A percentile compares a stretch with the other conserved stretches of the same genome.
Evolutionary conservation across 2,888 invertebrate species (phyloP).

Genomic region (Rhagophthalmus giganteus): DNA sequence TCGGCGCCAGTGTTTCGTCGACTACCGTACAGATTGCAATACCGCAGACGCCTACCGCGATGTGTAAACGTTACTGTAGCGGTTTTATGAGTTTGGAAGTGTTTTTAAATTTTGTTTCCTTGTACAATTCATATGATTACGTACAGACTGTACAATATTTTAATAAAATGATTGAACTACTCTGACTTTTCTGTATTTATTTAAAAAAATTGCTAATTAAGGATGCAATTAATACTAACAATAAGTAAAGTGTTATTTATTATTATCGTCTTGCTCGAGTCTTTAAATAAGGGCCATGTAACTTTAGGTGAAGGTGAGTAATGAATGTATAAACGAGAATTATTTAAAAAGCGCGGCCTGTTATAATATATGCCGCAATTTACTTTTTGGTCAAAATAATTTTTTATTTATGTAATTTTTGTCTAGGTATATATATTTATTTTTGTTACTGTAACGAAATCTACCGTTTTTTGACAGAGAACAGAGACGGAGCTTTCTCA

Average conservation of each 20-base stretch:
- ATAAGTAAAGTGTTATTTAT: constrained; percentile 13
- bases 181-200: background rate
- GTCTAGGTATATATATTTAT: background rate
- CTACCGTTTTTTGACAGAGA: background rate
- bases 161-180: too few species aligned
- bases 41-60: constrained; percentile 19
- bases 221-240: constrained; percentile 14
- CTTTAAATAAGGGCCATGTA: constrained; percentile 5
- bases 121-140: background rate
- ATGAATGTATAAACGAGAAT: background rate
- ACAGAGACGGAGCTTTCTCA: background rate
- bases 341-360: too few species aligned
- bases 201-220: constrained; percentile 1
- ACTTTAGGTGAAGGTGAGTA: constrained; percentile 16
- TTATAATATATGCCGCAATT: too few species aligned
- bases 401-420: background rate
- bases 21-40: constrained; percentile 21
- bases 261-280: constrained; percentile 6
- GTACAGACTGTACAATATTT: too few species aligned
- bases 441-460: background rate
- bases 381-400: too few species aligned
- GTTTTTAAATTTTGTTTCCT: background rate
- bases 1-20: constrained; percentile 20
- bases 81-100: constrained; percentile 2
- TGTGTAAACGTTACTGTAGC: constrained; percentile 9